Evolutionary conservation across 2,888 invertebrate genomes (phyloP), one percentile per base, ranked within the genome.

Genomic region (Helleia helle): DNA sequence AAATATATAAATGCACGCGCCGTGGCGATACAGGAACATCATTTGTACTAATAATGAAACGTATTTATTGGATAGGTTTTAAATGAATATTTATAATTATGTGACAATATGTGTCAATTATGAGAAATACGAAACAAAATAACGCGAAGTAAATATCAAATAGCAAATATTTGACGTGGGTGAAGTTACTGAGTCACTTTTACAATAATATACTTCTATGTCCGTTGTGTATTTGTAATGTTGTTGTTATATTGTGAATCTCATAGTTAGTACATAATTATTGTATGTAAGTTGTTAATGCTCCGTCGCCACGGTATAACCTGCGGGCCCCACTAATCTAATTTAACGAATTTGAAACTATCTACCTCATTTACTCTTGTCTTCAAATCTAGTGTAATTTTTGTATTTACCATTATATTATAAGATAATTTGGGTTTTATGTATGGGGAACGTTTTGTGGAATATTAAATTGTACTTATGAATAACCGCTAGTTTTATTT

Each of bases 401-500:
- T 77, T 79, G 73, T 79, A 79, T 75, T 70, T 79, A 79, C 74
- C 75, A 76, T 68, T 72, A 63, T 75, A 70, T 71, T 50, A 59
- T 80, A 80, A 70, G 74, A 67, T 68, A 74, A 71, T 66, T 74
- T 66, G 64, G 72, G 74, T 81, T 83, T 18, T 65, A 66, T 80
- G 71, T 80, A 76, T 65, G 71, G 81, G 80, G 74, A 77, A 79
- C 71, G 75, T 84, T 79, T 81, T 83, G 81, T 84, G 81, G 71
- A 77, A 75, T 74, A 81, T 75, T 81, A 84, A 75, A 83, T 76
- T 81, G 83, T 83, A 83, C 80, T 81, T 84, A 81, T 76, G 68
- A 79, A 73, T 71, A 70, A 81, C 58, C 76, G 80, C 55, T 73
- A 17, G 80, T 84, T 80, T 84, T 49, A 76, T 77, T 83, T 71